Evolutionary conservation across 2,888 invertebrate genomes (phyloP).

Genomic region (Agrochola circellaris): DNA sequence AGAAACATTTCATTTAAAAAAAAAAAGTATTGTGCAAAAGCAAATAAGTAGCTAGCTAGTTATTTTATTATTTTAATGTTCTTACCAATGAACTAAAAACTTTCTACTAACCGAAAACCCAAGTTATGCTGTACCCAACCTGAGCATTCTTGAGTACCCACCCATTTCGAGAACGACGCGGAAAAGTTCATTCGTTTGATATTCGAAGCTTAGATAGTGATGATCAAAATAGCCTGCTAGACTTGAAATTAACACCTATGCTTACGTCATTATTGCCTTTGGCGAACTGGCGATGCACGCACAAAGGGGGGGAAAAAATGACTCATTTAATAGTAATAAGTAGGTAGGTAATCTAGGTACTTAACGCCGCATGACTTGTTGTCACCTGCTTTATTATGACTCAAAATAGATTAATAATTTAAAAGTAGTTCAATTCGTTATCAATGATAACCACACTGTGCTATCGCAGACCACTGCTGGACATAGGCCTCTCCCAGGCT

Average conservation of each 20-base stretch:
- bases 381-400: conserved; percentile 15
- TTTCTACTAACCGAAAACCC: not conserved
- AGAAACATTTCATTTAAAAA: too few relatives aligned
- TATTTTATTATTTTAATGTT: not conserved
- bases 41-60: not conserved
- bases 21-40: not conserved
- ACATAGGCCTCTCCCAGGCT: too few relatives aligned
- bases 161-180: not conserved
- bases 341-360: not conserved
- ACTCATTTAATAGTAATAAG: conserved; percentile 30
- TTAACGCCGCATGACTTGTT: conserved; percentile 21
- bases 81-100: not conserved
- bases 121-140: not conserved
- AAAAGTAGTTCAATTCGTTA: conserved; percentile 11
- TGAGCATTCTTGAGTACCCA: not conserved
- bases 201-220: conserved; percentile 7
- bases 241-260: conserved; percentile 45
- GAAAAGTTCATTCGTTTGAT: not conserved
- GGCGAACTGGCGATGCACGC: not conserved
- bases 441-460: not conserved
- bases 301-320: conserved; percentile 12
- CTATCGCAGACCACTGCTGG: too few relatives aligned
- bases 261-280: conserved; percentile 50
- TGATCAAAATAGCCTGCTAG: not conserved
- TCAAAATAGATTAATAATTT: conserved; percentile 21